Percentiles rank a stretch among this genome's conserved stretches.
Evolutionary conservation across 2,797 vertebrate species (phyloP).

Genomic region (Anableps anableps): DNA sequence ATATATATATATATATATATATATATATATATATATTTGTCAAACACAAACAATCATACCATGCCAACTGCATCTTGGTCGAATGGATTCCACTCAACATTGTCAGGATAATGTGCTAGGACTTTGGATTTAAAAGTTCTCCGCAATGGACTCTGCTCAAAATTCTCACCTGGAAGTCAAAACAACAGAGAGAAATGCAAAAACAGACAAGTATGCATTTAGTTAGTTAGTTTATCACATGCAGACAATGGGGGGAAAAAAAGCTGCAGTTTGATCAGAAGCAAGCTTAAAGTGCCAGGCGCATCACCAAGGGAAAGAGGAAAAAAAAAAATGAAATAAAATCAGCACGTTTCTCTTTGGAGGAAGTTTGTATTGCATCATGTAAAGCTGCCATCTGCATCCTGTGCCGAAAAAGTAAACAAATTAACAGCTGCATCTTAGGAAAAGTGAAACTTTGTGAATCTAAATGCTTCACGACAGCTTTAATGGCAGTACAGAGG

Average conservation of each 20-base stretch:
- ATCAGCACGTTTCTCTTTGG: conserved; percentile 64
- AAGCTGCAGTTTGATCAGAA: conserved; percentile 48
- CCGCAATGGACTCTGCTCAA: conserved; percentile 98
- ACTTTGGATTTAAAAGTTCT: conserved; percentile 99
- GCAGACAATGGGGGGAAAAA: not conserved
- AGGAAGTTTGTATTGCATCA: conserved; percentile 72
- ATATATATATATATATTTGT: no score
- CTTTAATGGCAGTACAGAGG: conserved; percentile 78
- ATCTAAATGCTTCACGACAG: conserved; percentile 69
- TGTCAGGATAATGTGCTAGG: conserved; percentile 96
- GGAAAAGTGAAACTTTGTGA: conserved; percentile 11
- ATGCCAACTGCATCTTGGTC: conserved; percentile 99
- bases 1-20: no score
- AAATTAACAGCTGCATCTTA: conserved; percentile 22
- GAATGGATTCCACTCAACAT: conserved; percentile 99
- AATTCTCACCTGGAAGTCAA: conserved; percentile 91
- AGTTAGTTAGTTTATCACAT: conserved; percentile 8
- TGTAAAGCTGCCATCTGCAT: conserved; percentile 76
- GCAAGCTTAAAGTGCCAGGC: conserved; percentile 65
- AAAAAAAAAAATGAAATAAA: conserved; percentile 15
- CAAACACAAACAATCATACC: conserved; percentile 77
- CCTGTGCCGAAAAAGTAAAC: conserved; percentile 28
- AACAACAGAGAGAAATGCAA: conserved; percentile 34
- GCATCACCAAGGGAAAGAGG: conserved; percentile 61
- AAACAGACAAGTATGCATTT: conserved; percentile 23